These are phyloP conservation scores for Pseudoatta argentina DNA, from an alignment of 1,140 invertebrate genomes.

Conservation along the genomic window DNA sequence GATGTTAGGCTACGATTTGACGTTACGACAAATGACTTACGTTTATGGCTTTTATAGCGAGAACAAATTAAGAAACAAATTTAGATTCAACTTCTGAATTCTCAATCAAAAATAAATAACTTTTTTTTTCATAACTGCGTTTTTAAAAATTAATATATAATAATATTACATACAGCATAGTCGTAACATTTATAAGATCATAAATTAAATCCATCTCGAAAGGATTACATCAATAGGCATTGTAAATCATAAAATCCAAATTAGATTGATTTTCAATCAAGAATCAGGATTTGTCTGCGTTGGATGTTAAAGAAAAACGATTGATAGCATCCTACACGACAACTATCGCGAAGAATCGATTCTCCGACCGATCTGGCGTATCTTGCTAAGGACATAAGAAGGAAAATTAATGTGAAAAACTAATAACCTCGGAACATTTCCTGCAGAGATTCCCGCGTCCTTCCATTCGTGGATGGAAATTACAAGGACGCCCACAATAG, in stretches of 20 bases:
- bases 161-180: not conserved
- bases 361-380: conserved; percentile 13
- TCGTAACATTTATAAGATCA: not conserved
- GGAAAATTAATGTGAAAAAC: conserved; percentile 74
- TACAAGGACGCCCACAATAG: conserved; percentile 77
- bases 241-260: not conserved
- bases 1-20: not conserved
- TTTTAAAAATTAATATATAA: not conserved
- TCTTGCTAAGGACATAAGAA: conserved; percentile 54
- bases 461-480: conserved; percentile 80
- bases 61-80: not conserved
- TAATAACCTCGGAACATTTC: conserved; percentile 69
- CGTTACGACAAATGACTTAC: not conserved
- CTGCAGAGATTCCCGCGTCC: conserved; percentile 67
- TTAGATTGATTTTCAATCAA: conserved; percentile 15
- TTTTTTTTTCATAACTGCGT: not conserved
- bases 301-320: not conserved
- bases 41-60: too few species aligned
- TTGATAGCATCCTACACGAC: not conserved
- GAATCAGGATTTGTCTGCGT: not conserved
- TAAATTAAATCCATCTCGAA: not conserved
- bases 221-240: not conserved
- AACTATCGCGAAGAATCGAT: conserved; percentile 36
- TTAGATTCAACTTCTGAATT: not conserved
- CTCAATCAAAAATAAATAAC: not conserved